phyloP scores from a whole-genome alignment of 64 coral and sea anemone genomes.

The Dendronephthya gigantea region DNA sequence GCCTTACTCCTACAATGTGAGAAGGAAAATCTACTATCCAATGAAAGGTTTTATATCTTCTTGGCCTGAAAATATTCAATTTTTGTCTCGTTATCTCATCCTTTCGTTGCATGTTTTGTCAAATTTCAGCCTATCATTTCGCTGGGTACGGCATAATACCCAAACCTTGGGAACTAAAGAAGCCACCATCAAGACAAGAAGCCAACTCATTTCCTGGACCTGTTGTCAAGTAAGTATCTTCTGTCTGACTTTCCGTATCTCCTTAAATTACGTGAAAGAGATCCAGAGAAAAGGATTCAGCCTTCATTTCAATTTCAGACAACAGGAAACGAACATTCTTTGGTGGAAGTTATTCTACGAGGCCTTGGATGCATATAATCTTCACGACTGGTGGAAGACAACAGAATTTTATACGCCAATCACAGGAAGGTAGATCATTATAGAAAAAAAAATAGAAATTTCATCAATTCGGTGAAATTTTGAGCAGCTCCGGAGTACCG shows the following conservation, averaged over 20 bases:
- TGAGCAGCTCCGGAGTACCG: not conserved
- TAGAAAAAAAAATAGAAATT: too few relatives aligned
- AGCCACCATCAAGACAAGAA: slow-evolving; percentile 60
- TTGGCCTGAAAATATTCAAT: too few relatives aligned
- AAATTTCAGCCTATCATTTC: slow-evolving; percentile 49
- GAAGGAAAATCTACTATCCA: slow-evolving; percentile 47
- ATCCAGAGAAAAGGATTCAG: not conserved
- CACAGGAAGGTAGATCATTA: not conserved
- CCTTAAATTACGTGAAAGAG: too few relatives aligned
- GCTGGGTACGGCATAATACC: slow-evolving; percentile 36
- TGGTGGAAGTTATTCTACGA: slow-evolving; percentile 83
- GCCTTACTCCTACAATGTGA: slow-evolving; percentile 73
- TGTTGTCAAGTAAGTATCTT: slow-evolving; percentile 16
- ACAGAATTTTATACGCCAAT: slow-evolving; percentile 47
- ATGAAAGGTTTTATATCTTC: too few relatives aligned
- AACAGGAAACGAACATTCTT: slow-evolving; percentile 30
- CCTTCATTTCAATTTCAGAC: not conserved
- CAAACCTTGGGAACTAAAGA: slow-evolving; percentile 55
- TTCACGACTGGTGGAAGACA: slow-evolving; percentile 62
- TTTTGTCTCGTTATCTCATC: not conserved
- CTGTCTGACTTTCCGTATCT: too few relatives aligned
- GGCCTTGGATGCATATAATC: slow-evolving; percentile 34
- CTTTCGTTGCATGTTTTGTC: not conserved
- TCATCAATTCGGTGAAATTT: not conserved
- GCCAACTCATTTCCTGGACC: slow-evolving; percentile 42